A percentile compares a stretch with the other conserved stretches of the same genome.
phyloP scores from a whole-genome alignment of 2,797 vertebrate species.

The Chiloscyllium punctatum region DNA sequence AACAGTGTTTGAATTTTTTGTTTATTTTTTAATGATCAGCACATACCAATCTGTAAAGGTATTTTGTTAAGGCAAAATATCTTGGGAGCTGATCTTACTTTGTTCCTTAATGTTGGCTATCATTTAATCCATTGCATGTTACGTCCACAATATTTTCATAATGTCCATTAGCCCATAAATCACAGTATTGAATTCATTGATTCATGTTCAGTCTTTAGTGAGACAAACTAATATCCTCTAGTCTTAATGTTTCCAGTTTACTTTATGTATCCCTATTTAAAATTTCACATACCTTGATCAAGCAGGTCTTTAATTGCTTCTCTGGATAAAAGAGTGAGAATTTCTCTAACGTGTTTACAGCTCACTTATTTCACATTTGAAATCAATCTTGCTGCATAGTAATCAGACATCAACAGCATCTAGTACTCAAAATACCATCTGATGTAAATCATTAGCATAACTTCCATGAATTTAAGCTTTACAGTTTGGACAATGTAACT shows the following conservation, averaged over 20 bases:
- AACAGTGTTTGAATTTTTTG: background rate
- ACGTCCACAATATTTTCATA: background rate
- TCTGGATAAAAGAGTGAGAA: background rate
- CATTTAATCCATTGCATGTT: background rate
- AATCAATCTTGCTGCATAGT: background rate
- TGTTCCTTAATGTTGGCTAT: background rate
- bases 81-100: background rate
- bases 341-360: background rate
- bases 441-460: background rate
- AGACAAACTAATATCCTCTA: background rate
- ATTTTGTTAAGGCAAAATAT: background rate
- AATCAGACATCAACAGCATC: background rate
- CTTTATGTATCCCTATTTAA: background rate
- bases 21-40: background rate
- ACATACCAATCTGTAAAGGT: background rate
- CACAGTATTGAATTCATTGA: background rate
- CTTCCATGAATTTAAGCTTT: background rate
- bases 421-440: background rate
- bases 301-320: background rate
- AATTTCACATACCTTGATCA: background rate
- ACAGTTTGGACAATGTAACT: background rate
- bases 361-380: background rate
- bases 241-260: background rate
- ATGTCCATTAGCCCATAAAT: background rate
- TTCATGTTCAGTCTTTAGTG: background rate